Evolutionary conservation across 2,797 vertebrate genomes (phyloP).

Genomic region (Sebastes reedi): DNA sequence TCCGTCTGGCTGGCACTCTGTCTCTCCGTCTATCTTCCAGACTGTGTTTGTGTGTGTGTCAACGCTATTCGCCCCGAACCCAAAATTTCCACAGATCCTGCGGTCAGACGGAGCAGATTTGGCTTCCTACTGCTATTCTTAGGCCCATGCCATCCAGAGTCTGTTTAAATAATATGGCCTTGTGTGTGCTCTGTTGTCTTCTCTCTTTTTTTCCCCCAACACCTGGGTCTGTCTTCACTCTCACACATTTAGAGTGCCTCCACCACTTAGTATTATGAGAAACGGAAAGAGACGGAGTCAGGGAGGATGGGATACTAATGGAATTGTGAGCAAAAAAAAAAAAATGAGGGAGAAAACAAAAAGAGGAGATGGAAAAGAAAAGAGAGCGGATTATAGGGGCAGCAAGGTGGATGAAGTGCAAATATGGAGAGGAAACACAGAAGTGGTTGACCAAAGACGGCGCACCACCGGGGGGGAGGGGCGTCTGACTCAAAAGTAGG

Average conservation of each 20-base stretch:
- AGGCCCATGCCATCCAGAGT: slow-evolving; percentile 16
- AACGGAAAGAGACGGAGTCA: slow-evolving; percentile 2
- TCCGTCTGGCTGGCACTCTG: slow-evolving; percentile 50
- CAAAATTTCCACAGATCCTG: slow-evolving; percentile 59
- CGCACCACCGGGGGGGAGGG: neutral
- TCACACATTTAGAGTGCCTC: slow-evolving; percentile 32
- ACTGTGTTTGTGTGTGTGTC: slow-evolving; percentile 63
- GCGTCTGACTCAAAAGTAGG: neutral
- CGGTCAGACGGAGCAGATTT: slow-evolving; percentile 44
- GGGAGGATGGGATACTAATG: slow-evolving; percentile 23
- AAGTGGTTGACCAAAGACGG: neutral
- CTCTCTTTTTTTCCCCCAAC: slow-evolving; percentile 38
- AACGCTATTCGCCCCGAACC: slow-evolving; percentile 43
- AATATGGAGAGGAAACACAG: neutral
- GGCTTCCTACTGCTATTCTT: slow-evolving; percentile 51
- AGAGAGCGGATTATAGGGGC: neutral
- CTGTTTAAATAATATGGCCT: slow-evolving; percentile 37
- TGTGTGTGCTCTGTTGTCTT: slow-evolving; percentile 22
- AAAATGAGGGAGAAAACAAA: neutral
- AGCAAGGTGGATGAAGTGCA: neutral
- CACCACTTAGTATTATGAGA: slow-evolving; percentile 28
- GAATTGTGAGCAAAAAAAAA: slow-evolving; percentile 17
- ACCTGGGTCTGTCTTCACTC: slow-evolving; percentile 44
- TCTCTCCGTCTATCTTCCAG: slow-evolving; percentile 46
- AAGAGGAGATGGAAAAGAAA: neutral